A percentile compares a stretch with the other conserved stretches of the same genome.
Evolutionary conservation across 2,113 vertebrate genomes (phyloP).

Genomic region (Corythornis vintsioides): DNA sequence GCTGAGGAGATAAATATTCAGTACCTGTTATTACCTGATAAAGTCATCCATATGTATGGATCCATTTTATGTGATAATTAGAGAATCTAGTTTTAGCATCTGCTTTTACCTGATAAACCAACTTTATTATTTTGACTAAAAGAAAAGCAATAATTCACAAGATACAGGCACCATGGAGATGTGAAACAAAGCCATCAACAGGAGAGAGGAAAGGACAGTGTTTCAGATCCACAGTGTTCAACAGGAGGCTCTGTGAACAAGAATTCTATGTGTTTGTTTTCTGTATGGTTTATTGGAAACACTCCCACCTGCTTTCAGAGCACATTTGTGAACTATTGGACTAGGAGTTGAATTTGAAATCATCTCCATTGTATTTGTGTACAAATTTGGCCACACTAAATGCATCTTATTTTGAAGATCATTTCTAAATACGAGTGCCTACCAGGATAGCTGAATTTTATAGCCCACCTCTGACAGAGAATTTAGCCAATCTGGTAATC

Average conservation of each 20-base stretch:
- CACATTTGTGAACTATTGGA: background rate
- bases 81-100: constrained; percentile 76
- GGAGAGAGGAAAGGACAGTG: background rate
- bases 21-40: constrained; percentile 78
- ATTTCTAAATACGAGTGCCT: background rate
- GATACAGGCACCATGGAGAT: background rate
- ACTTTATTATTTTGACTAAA: constrained; percentile 72
- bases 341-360: background rate
- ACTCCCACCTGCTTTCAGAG: background rate
- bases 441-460: background rate
- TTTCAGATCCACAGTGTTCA: background rate
- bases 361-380: background rate
- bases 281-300: background rate
- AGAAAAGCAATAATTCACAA: constrained; percentile 59
- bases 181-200: constrained; percentile 25
- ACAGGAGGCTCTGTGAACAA: background rate
- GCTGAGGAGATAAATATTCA: constrained; percentile 76
- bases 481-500: background rate
- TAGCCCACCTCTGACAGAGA: background rate
- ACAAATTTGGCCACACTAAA: background rate
- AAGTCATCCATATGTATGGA: constrained; percentile 77
- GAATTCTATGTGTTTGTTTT: background rate
- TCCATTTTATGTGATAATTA: constrained; percentile 75
- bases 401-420: background rate
- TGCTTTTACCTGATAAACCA: constrained; percentile 75